A percentile compares a stretch with the other conserved stretches of the same genome.
These are phyloP conservation scores for Sinocyclocheilus rhinocerous DNA, from an alignment of 2,113 vertebrate species.

Conservation along the genomic window DNA sequence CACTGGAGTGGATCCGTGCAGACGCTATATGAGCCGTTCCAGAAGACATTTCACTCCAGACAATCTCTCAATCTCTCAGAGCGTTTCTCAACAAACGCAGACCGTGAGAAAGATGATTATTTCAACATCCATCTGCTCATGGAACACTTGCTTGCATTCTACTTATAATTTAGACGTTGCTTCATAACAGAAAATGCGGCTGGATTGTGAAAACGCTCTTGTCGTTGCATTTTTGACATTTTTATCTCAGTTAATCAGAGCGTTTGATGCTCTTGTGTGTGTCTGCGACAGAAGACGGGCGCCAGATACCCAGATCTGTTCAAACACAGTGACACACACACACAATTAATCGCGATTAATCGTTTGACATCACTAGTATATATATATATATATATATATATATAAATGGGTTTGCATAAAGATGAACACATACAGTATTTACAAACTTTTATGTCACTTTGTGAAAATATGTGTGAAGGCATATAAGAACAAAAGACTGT, in stretches of 20 bases:
- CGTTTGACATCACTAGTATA: too few species aligned
- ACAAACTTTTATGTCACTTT: too few species aligned
- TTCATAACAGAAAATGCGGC: not conserved
- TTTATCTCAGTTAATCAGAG: not conserved
- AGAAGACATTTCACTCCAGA: conserved; percentile 54
- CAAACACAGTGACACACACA: too few species aligned
- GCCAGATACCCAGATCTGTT: too few species aligned
- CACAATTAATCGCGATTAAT: too few species aligned
- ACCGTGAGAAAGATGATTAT: not conserved
- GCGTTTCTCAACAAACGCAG: not conserved
- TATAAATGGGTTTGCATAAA: too few species aligned
- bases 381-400: too few species aligned
- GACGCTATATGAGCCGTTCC: conserved; percentile 20
- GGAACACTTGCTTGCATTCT: not conserved
- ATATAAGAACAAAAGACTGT: too few species aligned
- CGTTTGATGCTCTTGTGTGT: not conserved
- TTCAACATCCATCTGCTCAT: conserved; percentile 4
- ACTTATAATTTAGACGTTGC: not conserved
- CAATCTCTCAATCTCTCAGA: not conserved
- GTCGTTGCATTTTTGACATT: not conserved
- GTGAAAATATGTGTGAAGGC: too few species aligned
- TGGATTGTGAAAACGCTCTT: not conserved
- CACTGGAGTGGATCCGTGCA: not conserved
- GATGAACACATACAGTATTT: too few species aligned
- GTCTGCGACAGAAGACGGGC: not conserved